phyloP scores from a whole-genome alignment of 2,888 invertebrate species.

The Helicoverpa assulta region DNA sequence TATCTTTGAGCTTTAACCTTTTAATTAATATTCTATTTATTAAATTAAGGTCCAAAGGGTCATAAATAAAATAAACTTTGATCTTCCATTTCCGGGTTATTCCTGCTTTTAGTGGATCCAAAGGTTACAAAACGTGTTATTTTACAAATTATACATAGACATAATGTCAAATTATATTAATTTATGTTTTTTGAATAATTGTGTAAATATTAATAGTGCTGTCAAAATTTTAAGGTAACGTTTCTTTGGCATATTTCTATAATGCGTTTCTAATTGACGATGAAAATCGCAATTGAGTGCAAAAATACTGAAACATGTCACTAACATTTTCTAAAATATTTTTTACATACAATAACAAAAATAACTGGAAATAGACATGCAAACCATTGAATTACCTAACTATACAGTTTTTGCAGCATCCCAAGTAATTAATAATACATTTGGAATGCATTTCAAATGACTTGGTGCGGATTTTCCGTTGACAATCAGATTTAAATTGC shows the following conservation, averaged over 20 bases:
- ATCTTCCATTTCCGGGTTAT: not conserved
- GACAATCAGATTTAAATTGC: conserved; percentile 21
- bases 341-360: too few relatives aligned
- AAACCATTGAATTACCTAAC: conserved; percentile 14
- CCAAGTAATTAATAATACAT: conserved; percentile 45
- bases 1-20: too few relatives aligned
- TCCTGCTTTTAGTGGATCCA: not conserved
- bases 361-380: conserved; percentile 1
- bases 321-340: too few relatives aligned
- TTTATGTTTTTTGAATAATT: not conserved
- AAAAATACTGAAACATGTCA: too few relatives aligned
- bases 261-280: too few relatives aligned
- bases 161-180: not conserved
- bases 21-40: too few relatives aligned
- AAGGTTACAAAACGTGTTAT: not conserved
- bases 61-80: not conserved
- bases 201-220: not conserved
- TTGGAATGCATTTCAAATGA: conserved; percentile 13
- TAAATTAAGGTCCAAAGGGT: not conserved
- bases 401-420: conserved; percentile 18
- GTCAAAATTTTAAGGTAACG: not conserved
- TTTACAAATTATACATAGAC: not conserved
- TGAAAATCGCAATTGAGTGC: too few relatives aligned
- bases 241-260: not conserved
- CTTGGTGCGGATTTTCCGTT: conserved; percentile 33